Evolutionary conservation across 2,797 vertebrate species (phyloP), one percentile per base, ranked within the genome.

Genomic region (Oryzias sinensis): DNA sequence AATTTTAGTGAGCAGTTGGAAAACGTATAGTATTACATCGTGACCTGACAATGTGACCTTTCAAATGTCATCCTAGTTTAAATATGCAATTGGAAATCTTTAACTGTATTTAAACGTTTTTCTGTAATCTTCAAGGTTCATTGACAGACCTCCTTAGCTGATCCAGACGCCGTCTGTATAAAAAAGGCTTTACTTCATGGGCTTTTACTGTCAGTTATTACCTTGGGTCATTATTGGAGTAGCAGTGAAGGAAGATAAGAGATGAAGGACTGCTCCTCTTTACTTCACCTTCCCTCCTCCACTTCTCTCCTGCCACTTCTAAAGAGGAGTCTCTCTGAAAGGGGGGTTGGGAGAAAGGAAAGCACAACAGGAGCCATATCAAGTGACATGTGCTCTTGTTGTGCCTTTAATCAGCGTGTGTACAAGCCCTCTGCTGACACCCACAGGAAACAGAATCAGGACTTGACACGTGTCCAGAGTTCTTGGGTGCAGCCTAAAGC

Each of bases 401-500:
- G 76, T 82, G 80, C 83, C 74, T 85, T 85, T 82, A 77, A 65
- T 76, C 79, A 60, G 63, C 63, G 66, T 72, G 77, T 67, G 83
- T 90, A 87, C 86, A 85, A 87, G 84, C 65, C 81, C 78, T 79
- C 24, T 27, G 73, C 64, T 42, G 17, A 61, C 72, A 61, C 71
- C 82, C 77, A 86, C 81, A 80, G 86, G 81, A 88, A 88, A 90
- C 85, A 87, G 83, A 79, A 87, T 24, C 88, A 81, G 69, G 68
- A 76, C 73, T 67, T 74, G 81, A 86, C 84, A 74, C 79, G 77
- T 82, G 84, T 82, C 80, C 68, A 59, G 80, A 77, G 75, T 70
- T 71, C 67, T 79, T 51, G 61, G 66, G 17, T 59, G 8, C 63
- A 51, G 65, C 73, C 47, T 56, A 2, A 22, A 22, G 20, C 20